Evolutionary conservation across 2,113 vertebrate species (phyloP), one percentile per base, ranked within the genome.

Genomic region (Otus sunia): DNA sequence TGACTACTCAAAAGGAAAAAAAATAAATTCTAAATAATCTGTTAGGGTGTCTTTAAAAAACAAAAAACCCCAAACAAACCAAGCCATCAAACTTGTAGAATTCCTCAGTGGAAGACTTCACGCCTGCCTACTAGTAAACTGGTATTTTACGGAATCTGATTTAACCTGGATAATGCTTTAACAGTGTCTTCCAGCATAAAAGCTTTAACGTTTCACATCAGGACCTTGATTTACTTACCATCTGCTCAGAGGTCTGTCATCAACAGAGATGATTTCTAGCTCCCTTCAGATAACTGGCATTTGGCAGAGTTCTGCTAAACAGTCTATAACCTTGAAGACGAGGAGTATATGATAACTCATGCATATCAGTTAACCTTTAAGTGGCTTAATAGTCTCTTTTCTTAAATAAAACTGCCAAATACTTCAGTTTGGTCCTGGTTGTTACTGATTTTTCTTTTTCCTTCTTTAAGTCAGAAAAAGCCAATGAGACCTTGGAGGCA

Each of bases 201-300:
- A 97, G 93, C 93, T 68, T 95, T 94, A 91, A 81, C 96, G 95
- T 97, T 98, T 98, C 96, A 98, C 96, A 97, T 97, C 87, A 96
- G 94, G 95, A 96, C 95, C 91, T 96, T 98, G 98, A 98, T 98
- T 98, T 98, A 98, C 97, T 98, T 97, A 94, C 97, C 98, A 97
- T 98, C 98, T 98, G 97, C 97, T 98, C 95, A 86, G 96, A 97
- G 97, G 97, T 97, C 97, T 98, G 98, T 98, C 97, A 97, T 97
- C 75, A 56, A 49, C 90, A 93, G 95, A 90, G 76, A 97, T 97
- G 97, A 98, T 98, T 98, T 97, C 96, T 97, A 97, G 95, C 96
- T 98, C 96, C 91, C 96, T 97, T 96, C 97, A 96, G 96, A 97
- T 94, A 97, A 92, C 66, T 96, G 91, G 91, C 63, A 68, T 97